These are phyloP conservation scores for Naja naja DNA, from an alignment of 2,113 vertebrate genomes.

Conservation along the genomic window DNA sequence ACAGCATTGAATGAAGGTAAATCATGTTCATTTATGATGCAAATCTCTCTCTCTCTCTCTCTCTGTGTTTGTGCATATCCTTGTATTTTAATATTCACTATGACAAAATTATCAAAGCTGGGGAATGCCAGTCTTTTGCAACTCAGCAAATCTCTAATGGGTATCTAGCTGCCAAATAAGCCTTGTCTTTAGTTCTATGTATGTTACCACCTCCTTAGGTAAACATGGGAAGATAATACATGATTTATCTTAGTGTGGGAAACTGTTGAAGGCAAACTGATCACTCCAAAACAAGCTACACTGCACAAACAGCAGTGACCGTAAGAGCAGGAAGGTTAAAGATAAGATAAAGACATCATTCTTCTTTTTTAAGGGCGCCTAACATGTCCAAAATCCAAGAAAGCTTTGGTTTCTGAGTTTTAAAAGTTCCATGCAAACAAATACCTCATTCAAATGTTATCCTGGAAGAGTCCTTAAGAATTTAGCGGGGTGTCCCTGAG, in stretches of 20 bases:
- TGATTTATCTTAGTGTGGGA: constrained; percentile 55
- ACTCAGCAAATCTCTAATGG: background rate
- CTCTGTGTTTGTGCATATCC: background rate
- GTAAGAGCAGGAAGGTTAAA: constrained; percentile 43
- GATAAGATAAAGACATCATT: constrained; percentile 42
- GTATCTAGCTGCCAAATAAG: background rate
- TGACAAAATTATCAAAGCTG: background rate
- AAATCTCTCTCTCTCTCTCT: background rate
- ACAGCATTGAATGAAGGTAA: background rate
- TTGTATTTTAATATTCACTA: background rate
- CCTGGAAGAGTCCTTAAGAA: background rate
- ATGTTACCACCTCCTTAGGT: constrained; percentile 40
- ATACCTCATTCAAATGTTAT: background rate
- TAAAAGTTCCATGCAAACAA: background rate
- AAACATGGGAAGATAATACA: constrained; percentile 50
- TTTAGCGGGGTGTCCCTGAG: background rate
- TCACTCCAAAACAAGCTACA: constrained; percentile 43
- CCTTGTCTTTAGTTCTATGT: constrained; percentile 10
- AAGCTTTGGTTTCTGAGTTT: background rate
- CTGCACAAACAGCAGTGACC: constrained; percentile 46
- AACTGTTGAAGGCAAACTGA: constrained; percentile 56
- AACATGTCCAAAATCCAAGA: background rate
- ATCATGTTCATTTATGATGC: background rate
- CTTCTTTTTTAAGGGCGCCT: background rate
- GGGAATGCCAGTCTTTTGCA: background rate